Conservation (phyloP, 2,797 vertebrate species). For the Sebastes matsubarae region DNA sequence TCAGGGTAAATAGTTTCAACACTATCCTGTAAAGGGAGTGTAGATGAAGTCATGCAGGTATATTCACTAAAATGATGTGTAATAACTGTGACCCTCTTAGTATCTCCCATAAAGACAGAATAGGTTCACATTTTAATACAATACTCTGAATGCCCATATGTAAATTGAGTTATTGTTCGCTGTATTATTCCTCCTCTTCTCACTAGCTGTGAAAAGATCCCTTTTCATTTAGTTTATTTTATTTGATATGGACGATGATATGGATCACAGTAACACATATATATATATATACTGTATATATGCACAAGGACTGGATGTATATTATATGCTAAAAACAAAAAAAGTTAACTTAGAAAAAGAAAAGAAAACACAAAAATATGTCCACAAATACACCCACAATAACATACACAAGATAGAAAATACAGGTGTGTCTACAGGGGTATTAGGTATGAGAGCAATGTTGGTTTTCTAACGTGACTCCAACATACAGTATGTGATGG, state of each 20-base stretch:
- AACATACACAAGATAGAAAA: no score
- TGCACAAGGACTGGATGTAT: no score
- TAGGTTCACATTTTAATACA: background rate
- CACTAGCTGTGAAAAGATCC: background rate
- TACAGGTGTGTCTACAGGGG: no score
- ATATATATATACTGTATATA: no score
- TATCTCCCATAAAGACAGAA: background rate
- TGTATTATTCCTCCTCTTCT: background rate
- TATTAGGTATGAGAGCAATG: no score
- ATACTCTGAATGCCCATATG: background rate
- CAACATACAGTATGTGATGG: background rate
- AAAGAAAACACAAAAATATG: no score
- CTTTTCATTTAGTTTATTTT: background rate
- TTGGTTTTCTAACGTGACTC: no score
- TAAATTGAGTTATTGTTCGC: background rate
- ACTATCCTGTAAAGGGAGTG: background rate
- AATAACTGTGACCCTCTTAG: background rate
- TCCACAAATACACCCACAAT: no score
- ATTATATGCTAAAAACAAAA: no score
- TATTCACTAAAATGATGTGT: background rate
- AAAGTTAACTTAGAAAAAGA: no score
- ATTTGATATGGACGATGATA: no score
- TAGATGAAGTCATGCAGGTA: background rate
- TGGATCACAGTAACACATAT: no score
- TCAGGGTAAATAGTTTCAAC: background rate